These are phyloP conservation scores for Tenodera sinensis DNA, from an alignment of 2,888 invertebrate genomes.

Conservation along the genomic window DNA sequence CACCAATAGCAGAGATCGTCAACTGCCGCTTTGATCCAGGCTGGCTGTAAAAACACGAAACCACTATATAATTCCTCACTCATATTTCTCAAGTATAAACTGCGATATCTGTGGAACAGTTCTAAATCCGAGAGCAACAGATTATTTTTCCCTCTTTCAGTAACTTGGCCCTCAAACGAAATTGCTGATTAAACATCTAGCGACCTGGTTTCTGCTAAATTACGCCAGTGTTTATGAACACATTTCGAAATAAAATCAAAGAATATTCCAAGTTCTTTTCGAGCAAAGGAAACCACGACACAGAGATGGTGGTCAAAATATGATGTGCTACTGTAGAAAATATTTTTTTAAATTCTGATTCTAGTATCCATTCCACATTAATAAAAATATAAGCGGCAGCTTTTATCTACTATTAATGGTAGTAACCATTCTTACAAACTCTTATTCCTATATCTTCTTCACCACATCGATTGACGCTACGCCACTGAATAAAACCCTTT, in stretches of 20 bases:
- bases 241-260: no score
- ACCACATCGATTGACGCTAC: no score
- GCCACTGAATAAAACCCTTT: no score
- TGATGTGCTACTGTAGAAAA: no score
- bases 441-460: no score
- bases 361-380: no score
- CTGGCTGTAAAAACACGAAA: not conserved
- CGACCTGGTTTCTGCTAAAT: not conserved
- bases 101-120: not conserved
- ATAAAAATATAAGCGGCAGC: no score
- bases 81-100: not conserved
- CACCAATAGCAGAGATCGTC: no score
- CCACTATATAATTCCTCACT: not conserved
- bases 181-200: not conserved
- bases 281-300: not conserved
- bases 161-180: not conserved
- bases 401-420: no score
- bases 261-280: not conserved
- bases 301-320: not conserved
- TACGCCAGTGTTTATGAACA: no score
- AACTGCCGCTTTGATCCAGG: not conserved
- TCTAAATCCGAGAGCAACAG: not conserved
- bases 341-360: no score
- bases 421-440: no score
- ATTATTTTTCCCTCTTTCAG: not conserved